These are phyloP conservation scores for Zaprionus lineosus DNA, from an alignment of 2,888 invertebrate species.

Conservation along the genomic window DNA sequence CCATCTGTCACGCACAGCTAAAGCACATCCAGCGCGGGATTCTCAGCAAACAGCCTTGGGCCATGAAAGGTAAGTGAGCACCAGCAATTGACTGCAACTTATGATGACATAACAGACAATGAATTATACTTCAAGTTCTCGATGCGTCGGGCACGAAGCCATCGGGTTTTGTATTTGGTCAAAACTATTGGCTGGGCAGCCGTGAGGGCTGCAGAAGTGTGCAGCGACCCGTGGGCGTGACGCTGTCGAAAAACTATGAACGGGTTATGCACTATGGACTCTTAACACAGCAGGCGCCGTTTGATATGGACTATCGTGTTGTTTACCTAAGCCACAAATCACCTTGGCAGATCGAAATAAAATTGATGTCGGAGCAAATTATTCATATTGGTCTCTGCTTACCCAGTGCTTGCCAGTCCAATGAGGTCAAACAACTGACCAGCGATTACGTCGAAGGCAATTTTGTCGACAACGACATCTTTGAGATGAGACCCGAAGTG, in stretches of 20 bases:
- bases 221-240: constrained; percentile 77
- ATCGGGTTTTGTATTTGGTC: constrained; percentile 85
- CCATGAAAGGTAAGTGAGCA: constrained; percentile 83
- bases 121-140: no score
- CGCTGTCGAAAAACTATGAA: constrained; percentile 78
- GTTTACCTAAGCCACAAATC: constrained; percentile 82
- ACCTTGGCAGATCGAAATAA: constrained; percentile 83
- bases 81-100: background rate
- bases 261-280: constrained; percentile 81
- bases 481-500: constrained; percentile 80
- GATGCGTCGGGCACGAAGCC: constrained; percentile 85
- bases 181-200: constrained; percentile 86
- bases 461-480: constrained; percentile 78
- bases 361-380: constrained; percentile 82
- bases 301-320: constrained; percentile 82
- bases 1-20: constrained; percentile 82
- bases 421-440: constrained; percentile 81
- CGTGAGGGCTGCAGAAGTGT: constrained; percentile 84
- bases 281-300: constrained; percentile 80
- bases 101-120: no score
- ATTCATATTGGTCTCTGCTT: constrained; percentile 84
- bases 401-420: constrained; percentile 83
- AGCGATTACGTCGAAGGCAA: constrained; percentile 75
- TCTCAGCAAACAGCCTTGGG: constrained; percentile 83
- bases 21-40: constrained; percentile 82